phyloP scores from a whole-genome alignment of 2,888 invertebrate genomes.

The Augiades crinisus region DNA sequence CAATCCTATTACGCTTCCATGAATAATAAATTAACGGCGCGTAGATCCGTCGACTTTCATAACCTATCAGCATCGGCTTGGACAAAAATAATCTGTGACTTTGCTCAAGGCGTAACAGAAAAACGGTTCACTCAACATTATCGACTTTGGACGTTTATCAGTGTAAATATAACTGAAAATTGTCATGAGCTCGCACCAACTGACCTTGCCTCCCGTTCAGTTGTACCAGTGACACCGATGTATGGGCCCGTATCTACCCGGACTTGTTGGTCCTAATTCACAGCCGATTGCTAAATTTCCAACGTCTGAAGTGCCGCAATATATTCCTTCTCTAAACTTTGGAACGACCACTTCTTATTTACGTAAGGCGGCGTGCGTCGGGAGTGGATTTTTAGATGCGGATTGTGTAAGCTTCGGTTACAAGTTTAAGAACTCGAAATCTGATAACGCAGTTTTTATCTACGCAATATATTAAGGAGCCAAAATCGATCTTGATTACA shows the following conservation, averaged over 20 bases:
- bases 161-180: not conserved
- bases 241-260: not conserved
- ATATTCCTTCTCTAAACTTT: constrained; percentile 24
- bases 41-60: not conserved
- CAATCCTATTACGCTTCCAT: not conserved
- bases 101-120: not conserved
- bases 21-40: not conserved
- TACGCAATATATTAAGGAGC: constrained; percentile 4
- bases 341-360: constrained; percentile 16
- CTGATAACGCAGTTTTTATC: constrained; percentile 4
- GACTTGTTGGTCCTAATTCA: not conserved
- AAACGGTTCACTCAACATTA: not conserved
- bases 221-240: constrained; percentile 9
- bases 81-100: not conserved
- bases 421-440: constrained; percentile 1
- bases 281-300: constrained; percentile 10
- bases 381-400: constrained; percentile 18
- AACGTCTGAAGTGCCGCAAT: constrained; percentile 19
- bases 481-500: not conserved
- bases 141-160: not conserved
- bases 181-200: not conserved
- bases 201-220: constrained; percentile 12
- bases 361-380: constrained; percentile 24
- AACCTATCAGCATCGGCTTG: not conserved
- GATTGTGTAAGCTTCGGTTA: constrained; percentile 4